A percentile compares a stretch with the other conserved stretches of the same genome.
Evolutionary conservation across 2,888 invertebrate genomes (phyloP).

Genomic region (Galerucella nymphaeae): DNA sequence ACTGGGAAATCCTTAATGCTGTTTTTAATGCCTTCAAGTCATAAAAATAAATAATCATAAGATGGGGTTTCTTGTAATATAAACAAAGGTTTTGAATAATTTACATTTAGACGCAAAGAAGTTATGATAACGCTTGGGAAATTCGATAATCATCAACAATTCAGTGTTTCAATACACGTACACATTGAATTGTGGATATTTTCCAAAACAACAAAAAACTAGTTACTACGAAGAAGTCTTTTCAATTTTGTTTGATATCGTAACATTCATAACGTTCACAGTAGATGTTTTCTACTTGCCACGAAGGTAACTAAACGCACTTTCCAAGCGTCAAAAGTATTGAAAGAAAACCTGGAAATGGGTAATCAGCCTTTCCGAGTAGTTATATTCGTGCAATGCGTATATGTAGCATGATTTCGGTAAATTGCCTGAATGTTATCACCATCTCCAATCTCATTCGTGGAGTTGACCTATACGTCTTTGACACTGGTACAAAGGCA

Average conservation of each 20-base stretch:
- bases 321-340: neutral
- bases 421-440: slow-evolving; percentile 61
- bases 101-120: slow-evolving; percentile 20
- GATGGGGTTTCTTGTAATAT: slow-evolving; percentile 24
- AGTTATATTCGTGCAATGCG: slow-evolving; percentile 48
- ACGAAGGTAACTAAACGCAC: neutral
- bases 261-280: neutral
- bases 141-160: slow-evolving; percentile 29
- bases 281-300: slow-evolving; percentile 10
- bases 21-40: slow-evolving; percentile 21
- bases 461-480: slow-evolving; percentile 61
- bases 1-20: neutral
- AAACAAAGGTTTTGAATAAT: slow-evolving; percentile 28
- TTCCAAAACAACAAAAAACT: neutral
- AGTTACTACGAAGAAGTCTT: neutral
- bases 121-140: slow-evolving; percentile 29
- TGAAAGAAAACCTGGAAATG: slow-evolving; percentile 24
- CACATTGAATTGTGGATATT: slow-evolving; percentile 6
- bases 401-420: slow-evolving; percentile 60
- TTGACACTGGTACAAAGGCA: slow-evolving; percentile 24
- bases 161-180: slow-evolving; percentile 30
- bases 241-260: no score
- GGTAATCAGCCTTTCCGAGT: slow-evolving; percentile 31
- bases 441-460: slow-evolving; percentile 59
- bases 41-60: slow-evolving; percentile 27